A percentile compares a stretch with the other conserved stretches of the same genome.
Evolutionary conservation across 2,888 invertebrate genomes (phyloP).

Genomic region (Drosophila flavopinicola): DNA sequence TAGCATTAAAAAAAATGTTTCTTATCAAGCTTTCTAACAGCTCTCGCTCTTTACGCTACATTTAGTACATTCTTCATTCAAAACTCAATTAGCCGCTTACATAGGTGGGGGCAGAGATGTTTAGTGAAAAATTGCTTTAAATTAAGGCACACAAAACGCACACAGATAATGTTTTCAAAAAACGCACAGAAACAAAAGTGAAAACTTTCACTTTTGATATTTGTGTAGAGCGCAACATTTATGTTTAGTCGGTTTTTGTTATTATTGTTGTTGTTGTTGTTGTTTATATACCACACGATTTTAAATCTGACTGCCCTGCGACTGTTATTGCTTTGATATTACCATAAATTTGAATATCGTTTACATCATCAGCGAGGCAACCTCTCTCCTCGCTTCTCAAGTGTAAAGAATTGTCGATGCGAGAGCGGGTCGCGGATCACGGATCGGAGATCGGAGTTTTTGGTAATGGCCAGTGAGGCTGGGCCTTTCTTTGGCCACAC

Average conservation of each 20-base stretch:
- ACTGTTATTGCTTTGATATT: conserved; percentile 61
- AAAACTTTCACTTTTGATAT: conserved; percentile 69
- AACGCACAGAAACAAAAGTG: conserved; percentile 63
- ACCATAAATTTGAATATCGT: conserved; percentile 72
- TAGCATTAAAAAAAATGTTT: background rate
- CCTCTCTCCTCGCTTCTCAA: conserved; percentile 39
- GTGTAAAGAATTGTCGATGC: conserved; percentile 53
- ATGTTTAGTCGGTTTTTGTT: conserved; percentile 52
- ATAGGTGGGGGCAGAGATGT: conserved; percentile 26
- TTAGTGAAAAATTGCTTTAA: conserved; percentile 56
- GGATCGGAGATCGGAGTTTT: background rate
- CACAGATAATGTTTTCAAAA: conserved; percentile 38
- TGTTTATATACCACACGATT: conserved; percentile 40
- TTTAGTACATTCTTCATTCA: conserved; percentile 19
- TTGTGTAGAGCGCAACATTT: conserved; percentile 50
- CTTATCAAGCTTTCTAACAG: conserved; percentile 17
- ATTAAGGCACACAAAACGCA: conserved; percentile 24
- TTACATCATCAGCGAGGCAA: conserved; percentile 57
- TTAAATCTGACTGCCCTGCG: conserved; percentile 51
- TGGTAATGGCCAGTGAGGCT: conserved; percentile 15
- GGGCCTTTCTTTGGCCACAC: conserved; percentile 50
- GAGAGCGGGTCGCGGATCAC: conserved; percentile 1
- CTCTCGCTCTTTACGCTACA: conserved; percentile 1
- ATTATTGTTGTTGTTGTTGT: conserved; percentile 10
- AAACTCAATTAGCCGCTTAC: conserved; percentile 21